Evolutionary conservation across 2,113 vertebrate species (phyloP).

Genomic region (Oryzias melastigma): DNA sequence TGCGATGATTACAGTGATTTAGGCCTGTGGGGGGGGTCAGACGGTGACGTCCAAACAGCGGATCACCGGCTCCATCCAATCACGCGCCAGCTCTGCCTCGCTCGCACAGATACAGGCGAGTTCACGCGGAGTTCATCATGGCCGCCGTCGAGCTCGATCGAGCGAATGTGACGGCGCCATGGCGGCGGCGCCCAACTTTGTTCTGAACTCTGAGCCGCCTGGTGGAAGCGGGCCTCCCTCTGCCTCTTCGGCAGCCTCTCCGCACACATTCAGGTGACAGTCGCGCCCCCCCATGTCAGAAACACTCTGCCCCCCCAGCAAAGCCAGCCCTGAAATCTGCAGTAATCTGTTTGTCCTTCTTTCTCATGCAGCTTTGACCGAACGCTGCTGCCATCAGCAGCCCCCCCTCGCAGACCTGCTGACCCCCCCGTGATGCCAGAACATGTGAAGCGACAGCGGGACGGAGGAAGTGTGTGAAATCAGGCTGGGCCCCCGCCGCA

Average conservation of each 20-base stretch:
- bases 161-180: constrained; percentile 4
- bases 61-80: constrained; percentile 49
- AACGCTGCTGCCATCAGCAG: constrained; percentile 43
- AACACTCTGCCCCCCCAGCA: no score
- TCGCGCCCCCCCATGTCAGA: no score
- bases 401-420: background rate
- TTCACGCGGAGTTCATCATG: constrained; percentile 70
- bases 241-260: accelerated
- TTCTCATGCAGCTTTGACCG: constrained; percentile 16
- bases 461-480: constrained; percentile 19
- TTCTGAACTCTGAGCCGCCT: background rate
- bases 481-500: background rate
- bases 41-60: constrained; percentile 52
- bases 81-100: constrained; percentile 22
- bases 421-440: constrained; percentile 1
- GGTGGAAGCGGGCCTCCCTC: background rate
- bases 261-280: background rate
- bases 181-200: background rate
- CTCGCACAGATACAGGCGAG: constrained; percentile 57
- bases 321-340: constrained; percentile 13
- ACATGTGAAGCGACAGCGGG: constrained; percentile 27
- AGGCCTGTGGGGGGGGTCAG: background rate
- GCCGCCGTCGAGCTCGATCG: constrained; percentile 23
- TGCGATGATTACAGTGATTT: no score
- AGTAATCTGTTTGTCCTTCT: constrained; percentile 50